Percentiles rank a stretch among this genome's conserved stretches.
Evolutionary conservation across 1,140 invertebrate genomes (phyloP).

Genomic region (Eubasilissa regina): DNA sequence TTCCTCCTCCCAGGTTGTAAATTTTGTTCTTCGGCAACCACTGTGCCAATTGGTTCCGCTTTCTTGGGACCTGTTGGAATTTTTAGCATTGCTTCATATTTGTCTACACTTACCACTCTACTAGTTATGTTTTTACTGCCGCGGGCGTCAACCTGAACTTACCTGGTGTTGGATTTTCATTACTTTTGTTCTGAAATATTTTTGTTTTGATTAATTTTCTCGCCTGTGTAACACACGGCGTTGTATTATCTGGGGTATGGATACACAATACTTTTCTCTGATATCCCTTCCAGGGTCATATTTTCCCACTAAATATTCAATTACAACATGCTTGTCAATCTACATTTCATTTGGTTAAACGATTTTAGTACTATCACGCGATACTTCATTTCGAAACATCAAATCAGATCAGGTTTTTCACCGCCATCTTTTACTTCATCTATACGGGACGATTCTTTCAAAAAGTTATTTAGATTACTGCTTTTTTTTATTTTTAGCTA

Average conservation of each 20-base stretch:
- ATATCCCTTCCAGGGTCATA: background rate
- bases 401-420: too few species aligned
- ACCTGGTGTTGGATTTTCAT: conserved; percentile 59
- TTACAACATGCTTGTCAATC: conserved; percentile 16
- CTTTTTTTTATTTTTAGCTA: conserved; percentile 29
- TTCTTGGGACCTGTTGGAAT: conserved; percentile 68
- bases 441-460: background rate
- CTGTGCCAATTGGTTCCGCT: conserved; percentile 73
- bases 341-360: conserved; percentile 22
- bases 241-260: conserved; percentile 59
- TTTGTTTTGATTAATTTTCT: conserved; percentile 43
- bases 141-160: conserved; percentile 49
- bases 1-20: conserved; percentile 65
- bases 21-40: conserved; percentile 57
- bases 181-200: conserved; percentile 54
- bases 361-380: too few species aligned
- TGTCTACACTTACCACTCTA: conserved; percentile 43
- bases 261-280: conserved; percentile 57
- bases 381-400: too few species aligned
- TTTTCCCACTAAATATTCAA: background rate
- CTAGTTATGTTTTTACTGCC: conserved; percentile 22
- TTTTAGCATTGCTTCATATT: conserved; percentile 55
- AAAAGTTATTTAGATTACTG: conserved; percentile 24
- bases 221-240: conserved; percentile 23
- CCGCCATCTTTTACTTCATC: too few species aligned